Evolutionary conservation across 1,140 invertebrate species (phyloP).

Genomic region (Drosophila kurseongensis): DNA sequence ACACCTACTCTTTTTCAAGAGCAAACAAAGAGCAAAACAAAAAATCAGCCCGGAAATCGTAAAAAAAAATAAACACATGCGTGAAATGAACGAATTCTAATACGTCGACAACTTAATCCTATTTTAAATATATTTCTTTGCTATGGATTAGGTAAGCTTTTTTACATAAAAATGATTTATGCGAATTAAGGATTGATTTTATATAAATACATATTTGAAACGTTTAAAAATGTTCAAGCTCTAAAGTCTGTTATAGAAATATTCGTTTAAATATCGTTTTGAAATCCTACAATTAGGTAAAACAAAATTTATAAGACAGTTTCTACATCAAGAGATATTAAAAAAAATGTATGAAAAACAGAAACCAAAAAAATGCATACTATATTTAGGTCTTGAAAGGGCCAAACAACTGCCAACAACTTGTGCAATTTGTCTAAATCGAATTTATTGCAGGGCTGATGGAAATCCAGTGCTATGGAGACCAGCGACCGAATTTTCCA

Average conservation of each 20-base stretch:
- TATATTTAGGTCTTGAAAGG: neutral
- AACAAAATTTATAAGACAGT: too few species aligned
- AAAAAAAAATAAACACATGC: conserved; percentile 16
- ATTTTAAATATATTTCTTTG: conserved; percentile 4
- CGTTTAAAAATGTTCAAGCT: too few species aligned
- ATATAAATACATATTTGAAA: too few species aligned
- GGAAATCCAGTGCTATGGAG: conserved; percentile 18
- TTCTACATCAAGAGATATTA: too few species aligned
- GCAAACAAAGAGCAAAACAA: conserved; percentile 1
- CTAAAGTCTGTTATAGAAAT: too few species aligned
- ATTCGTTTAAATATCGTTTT: too few species aligned
- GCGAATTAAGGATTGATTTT: too few species aligned
- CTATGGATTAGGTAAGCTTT: neutral
- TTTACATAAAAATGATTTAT: neutral
- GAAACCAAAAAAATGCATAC: neutral
- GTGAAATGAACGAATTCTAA: conserved; percentile 3
- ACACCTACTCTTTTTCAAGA: conserved; percentile 7
- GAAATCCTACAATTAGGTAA: too few species aligned
- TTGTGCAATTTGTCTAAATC: conserved; percentile 5
- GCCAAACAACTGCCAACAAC: neutral
- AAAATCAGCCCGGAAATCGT: neutral
- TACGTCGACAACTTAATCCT: conserved; percentile 1
- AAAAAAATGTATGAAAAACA: too few species aligned
- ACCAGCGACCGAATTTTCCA: conserved; percentile 39
- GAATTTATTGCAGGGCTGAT: conserved; percentile 13